These are phyloP conservation scores for Periplaneta americana DNA, from an alignment of 1,140 invertebrate genomes.

Conservation along the genomic window DNA sequence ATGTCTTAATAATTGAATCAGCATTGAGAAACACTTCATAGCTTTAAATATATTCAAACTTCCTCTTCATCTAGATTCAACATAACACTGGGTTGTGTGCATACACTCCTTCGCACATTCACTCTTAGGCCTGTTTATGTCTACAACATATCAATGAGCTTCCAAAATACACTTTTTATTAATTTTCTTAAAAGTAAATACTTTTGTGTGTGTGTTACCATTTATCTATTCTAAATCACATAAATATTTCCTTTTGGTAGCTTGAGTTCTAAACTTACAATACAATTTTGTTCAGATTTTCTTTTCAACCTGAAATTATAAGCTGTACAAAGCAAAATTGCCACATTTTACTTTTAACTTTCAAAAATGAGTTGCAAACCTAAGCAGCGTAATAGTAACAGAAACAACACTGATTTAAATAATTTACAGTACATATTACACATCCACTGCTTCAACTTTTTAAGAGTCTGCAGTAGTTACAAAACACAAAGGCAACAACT, in stretches of 20 bases:
- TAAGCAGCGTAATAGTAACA: not conserved
- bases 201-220: not conserved
- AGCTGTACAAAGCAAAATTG: not conserved
- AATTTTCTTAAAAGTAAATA: not conserved
- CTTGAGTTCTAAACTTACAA: not conserved
- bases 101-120: not conserved
- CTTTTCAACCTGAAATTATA: not conserved
- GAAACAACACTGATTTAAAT: not conserved
- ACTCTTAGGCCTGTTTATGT: not conserved
- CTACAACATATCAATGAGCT: not conserved
- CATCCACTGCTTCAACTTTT: not conserved
- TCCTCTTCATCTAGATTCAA: not conserved
- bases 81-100: not conserved
- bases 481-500: not conserved
- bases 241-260: not conserved
- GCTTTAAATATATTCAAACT: not conserved
- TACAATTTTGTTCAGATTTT: not conserved
- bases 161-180: not conserved
- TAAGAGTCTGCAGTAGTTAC: not conserved
- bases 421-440: not conserved
- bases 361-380: not conserved
- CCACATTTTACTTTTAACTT: not conserved
- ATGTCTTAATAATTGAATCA: not conserved
- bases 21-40: not conserved
- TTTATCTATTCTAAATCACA: not conserved